Conservation (phyloP, 2,113 vertebrate genomes). For the Physeter macrocephalus region DNA sequence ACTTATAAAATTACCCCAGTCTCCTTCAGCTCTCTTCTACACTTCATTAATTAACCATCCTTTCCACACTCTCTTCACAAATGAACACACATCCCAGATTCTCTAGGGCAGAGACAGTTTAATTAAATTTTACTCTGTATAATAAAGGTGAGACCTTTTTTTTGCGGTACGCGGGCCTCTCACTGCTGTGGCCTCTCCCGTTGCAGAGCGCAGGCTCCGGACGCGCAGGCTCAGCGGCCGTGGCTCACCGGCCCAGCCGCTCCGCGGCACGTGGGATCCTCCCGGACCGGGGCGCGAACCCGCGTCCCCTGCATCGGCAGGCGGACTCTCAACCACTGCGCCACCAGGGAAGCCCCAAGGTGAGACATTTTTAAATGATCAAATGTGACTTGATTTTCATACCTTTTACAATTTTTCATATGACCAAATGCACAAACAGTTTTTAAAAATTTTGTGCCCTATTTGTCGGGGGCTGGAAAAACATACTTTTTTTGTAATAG, state of each 20-base stretch:
- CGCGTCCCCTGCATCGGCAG: too few species aligned
- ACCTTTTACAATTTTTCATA: background rate
- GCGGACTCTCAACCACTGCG: too few species aligned
- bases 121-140: slow-evolving; percentile 28
- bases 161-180: too few species aligned
- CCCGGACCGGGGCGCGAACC: too few species aligned
- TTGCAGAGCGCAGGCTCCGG: too few species aligned
- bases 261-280: too few species aligned
- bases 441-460: background rate
- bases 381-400: slow-evolving; percentile 29
- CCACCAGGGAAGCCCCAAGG: too few species aligned
- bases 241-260: too few species aligned
- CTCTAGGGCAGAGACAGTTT: background rate
- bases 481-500: background rate
- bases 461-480: background rate
- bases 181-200: too few species aligned
- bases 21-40: background rate
- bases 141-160: background rate
- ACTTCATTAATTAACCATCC: background rate
- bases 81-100: background rate
- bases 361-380: slow-evolving; percentile 7
- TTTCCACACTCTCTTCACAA: background rate
- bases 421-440: background rate
- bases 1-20: background rate
- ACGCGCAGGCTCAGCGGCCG: too few species aligned